phyloP scores from a whole-genome alignment of 2,797 vertebrate species.

The Enteromius viviparus region DNA sequence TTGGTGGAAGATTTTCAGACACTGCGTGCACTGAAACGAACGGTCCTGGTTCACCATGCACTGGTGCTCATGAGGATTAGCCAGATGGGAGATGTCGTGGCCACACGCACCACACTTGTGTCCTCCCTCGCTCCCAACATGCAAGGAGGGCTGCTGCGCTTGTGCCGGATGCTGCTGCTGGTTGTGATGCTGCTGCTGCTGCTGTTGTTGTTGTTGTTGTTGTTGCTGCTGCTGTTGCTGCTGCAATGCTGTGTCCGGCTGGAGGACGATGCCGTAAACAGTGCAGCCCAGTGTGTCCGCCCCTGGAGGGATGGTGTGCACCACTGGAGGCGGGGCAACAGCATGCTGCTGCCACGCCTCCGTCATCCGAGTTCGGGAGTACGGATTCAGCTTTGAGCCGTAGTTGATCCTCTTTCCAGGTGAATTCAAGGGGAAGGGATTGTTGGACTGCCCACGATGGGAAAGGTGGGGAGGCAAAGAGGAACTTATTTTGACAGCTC shows the following conservation, averaged over 20 bases:
- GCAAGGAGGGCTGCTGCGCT: slow-evolving; percentile 75
- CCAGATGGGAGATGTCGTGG: slow-evolving; percentile 91
- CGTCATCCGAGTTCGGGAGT: slow-evolving; percentile 77
- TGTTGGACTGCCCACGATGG: slow-evolving; percentile 39
- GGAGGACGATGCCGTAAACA: slow-evolving; percentile 94
- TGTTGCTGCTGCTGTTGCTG: slow-evolving; percentile 81
- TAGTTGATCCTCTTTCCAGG: slow-evolving; percentile 71
- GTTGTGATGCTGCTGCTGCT: slow-evolving; percentile 52
- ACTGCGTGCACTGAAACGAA: slow-evolving; percentile 98
- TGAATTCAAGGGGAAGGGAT: slow-evolving; percentile 60
- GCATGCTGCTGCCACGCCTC: slow-evolving; percentile 90
- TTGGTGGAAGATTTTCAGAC: slow-evolving; percentile 98
- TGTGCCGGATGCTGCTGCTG: slow-evolving; percentile 74
- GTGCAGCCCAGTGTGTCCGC: slow-evolving; percentile 90
- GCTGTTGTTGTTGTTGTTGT: slow-evolving; percentile 66
- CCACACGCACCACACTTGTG: slow-evolving; percentile 94
- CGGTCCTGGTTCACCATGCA: slow-evolving; percentile 93
- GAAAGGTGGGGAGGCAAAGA: slow-evolving; percentile 50
- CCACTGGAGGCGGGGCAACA: slow-evolving; percentile 85
- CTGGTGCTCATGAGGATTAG: slow-evolving; percentile 95
- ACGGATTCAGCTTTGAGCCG: slow-evolving; percentile 79
- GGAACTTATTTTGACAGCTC: slow-evolving; percentile 74
- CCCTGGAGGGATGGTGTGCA: slow-evolving; percentile 87
- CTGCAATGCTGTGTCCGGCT: slow-evolving; percentile 82
- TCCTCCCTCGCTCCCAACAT: slow-evolving; percentile 79